A percentile compares a stretch with the other conserved stretches of the same genome.
These are phyloP conservation scores for Tangachromis dhanisi DNA, from an alignment of 2,113 vertebrate species.

Conservation along the genomic window DNA sequence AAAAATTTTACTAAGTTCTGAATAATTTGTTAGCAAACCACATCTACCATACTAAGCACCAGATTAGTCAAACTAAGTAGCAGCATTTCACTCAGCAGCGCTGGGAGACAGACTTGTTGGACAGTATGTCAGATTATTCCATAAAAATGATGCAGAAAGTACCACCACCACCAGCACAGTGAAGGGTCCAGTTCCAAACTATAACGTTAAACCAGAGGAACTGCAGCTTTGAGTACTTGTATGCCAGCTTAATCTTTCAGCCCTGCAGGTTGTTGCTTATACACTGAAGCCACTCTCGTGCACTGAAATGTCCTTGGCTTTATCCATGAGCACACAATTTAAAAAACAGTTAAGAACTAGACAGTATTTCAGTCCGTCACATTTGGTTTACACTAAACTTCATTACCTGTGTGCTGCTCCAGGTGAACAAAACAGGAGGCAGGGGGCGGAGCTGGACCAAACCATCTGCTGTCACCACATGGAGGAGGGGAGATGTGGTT, in stretches of 20 bases:
- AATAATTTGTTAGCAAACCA: not conserved
- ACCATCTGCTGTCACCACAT: not conserved
- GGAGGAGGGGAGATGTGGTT: not conserved
- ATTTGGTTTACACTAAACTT: not conserved
- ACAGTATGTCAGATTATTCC: not conserved
- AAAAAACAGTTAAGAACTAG: not conserved
- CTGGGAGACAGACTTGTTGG: not conserved
- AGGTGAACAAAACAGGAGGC: not conserved
- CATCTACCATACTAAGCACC: rapidly evolving
- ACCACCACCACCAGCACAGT: not conserved
- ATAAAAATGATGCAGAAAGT: not conserved
- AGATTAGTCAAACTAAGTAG: not conserved
- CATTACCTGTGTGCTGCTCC: not conserved
- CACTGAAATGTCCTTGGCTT: not conserved
- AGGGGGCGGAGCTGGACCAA: not conserved
- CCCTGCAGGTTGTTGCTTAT: not conserved
- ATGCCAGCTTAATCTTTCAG: not conserved
- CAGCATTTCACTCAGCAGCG: not conserved
- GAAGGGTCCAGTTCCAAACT: not conserved
- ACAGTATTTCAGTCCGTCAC: not conserved
- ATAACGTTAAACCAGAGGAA: not conserved
- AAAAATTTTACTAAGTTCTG: not conserved
- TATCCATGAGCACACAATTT: not conserved
- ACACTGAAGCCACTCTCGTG: not conserved
- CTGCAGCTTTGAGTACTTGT: not conserved